A percentile compares a stretch with the other conserved stretches of the same genome.
phyloP scores from a whole-genome alignment of 2,888 invertebrate species.

The Meta bourneti region DNA sequence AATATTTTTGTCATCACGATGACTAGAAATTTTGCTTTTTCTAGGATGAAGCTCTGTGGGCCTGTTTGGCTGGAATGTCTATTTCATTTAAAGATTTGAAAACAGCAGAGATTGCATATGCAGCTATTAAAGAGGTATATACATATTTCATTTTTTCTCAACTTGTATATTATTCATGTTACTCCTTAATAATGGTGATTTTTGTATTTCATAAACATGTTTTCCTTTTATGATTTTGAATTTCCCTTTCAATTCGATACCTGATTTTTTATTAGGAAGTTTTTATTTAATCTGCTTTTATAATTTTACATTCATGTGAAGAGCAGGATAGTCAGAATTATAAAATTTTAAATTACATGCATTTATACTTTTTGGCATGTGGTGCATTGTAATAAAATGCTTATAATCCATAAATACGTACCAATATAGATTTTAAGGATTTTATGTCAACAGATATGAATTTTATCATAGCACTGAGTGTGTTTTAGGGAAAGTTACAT shows the following conservation, averaged over 20 bases:
- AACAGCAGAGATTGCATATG: conserved; percentile 96
- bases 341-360: not conserved
- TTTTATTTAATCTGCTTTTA: too few species aligned
- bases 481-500: too few species aligned
- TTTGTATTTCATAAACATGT: too few species aligned
- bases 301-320: too few species aligned
- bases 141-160: conserved; percentile 21
- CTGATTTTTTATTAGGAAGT: not conserved
- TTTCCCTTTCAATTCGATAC: not conserved
- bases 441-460: too few species aligned
- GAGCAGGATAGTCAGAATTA: too few species aligned
- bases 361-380: too few species aligned
- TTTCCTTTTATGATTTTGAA: not conserved
- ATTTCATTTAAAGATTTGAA: conserved; percentile 91
- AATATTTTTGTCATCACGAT: not conserved
- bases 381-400: too few species aligned
- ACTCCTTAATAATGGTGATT: not conserved
- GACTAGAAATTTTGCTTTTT: not conserved
- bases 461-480: too few species aligned
- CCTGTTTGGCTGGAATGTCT: conserved; percentile 94
- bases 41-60: conserved; percentile 87
- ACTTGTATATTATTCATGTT: not conserved
- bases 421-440: too few species aligned
- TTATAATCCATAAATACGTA: too few species aligned
- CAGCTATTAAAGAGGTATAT: conserved; percentile 88